phyloP scores from a whole-genome alignment of 2,113 vertebrate genomes.

The Cyanocitta stelleri region DNA sequence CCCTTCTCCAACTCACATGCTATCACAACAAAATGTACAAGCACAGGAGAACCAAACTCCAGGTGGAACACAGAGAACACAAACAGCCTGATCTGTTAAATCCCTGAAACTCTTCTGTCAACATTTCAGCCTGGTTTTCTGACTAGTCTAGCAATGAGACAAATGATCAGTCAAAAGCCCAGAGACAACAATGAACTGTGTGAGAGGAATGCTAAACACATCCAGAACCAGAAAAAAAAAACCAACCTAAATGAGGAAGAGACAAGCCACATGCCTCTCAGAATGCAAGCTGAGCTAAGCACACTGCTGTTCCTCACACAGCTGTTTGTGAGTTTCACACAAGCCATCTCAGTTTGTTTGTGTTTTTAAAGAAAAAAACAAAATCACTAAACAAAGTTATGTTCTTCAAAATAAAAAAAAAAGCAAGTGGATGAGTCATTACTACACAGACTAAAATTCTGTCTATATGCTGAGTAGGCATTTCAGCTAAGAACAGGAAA shows the following conservation, averaged over 20 bases:
- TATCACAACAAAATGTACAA: background rate
- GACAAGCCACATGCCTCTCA: background rate
- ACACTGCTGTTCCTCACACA: background rate
- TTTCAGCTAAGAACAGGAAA: background rate
- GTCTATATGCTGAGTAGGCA: background rate
- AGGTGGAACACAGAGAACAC: background rate
- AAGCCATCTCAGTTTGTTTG: background rate
- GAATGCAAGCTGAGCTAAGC: slow-evolving; percentile 41
- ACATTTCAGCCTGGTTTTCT: background rate
- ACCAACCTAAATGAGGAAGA: slow-evolving; percentile 18
- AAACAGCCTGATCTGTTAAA: background rate
- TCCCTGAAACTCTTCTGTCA: background rate
- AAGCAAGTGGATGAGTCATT: background rate
- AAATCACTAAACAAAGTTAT: background rate
- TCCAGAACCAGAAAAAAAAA: background rate
- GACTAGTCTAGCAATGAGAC: background rate
- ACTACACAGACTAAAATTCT: background rate
- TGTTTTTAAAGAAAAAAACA: background rate
- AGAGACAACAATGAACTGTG: background rate
- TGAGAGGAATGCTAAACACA: background rate
- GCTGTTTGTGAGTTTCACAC: background rate
- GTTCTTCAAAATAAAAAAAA: background rate
- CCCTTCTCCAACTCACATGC: background rate
- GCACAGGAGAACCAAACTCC: background rate
- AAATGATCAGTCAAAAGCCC: background rate